Percentiles rank a stretch among this genome's conserved stretches.
These are phyloP conservation scores for Microctenopoma lineatum DNA, from an alignment of 2,797 vertebrate species.

Conservation along the genomic window DNA sequence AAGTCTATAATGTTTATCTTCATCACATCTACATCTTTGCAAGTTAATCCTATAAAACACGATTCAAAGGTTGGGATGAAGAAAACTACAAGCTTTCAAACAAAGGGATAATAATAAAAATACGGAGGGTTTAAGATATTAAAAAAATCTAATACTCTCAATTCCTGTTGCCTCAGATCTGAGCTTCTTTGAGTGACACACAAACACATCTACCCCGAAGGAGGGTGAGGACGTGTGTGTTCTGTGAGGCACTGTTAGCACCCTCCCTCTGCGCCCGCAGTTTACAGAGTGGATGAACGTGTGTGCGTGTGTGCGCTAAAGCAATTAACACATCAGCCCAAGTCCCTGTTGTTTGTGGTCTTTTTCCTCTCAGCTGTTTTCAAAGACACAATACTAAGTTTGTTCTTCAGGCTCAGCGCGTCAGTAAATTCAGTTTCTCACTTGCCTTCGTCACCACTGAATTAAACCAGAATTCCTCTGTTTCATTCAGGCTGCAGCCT, in stretches of 20 bases:
- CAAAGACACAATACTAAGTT: background rate
- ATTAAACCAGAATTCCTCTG: slow-evolving; percentile 22
- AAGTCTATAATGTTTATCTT: too few relatives aligned
- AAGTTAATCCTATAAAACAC: too few relatives aligned
- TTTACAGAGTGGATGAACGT: slow-evolving; percentile 18
- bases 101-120: too few relatives aligned
- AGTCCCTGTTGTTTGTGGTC: slow-evolving; percentile 2
- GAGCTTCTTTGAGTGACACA: slow-evolving; percentile 12
- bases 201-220: slow-evolving; percentile 6
- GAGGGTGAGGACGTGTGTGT: slow-evolving; percentile 21
- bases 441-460: background rate
- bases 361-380: background rate
- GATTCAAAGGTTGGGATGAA: too few relatives aligned
- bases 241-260: slow-evolving; percentile 50
- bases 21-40: too few relatives aligned
- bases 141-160: background rate
- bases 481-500: slow-evolving; percentile 34
- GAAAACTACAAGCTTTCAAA: too few relatives aligned
- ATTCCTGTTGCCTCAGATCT: background rate
- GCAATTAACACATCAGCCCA: slow-evolving; percentile 40
- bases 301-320: slow-evolving; percentile 22
- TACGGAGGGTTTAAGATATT: too few relatives aligned
- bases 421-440: too few relatives aligned
- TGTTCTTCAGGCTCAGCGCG: too few relatives aligned
- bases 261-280: slow-evolving; percentile 39